Evolutionary conservation across 2,888 invertebrate genomes (phyloP).

Genomic region (Chorisops tibialis): DNA sequence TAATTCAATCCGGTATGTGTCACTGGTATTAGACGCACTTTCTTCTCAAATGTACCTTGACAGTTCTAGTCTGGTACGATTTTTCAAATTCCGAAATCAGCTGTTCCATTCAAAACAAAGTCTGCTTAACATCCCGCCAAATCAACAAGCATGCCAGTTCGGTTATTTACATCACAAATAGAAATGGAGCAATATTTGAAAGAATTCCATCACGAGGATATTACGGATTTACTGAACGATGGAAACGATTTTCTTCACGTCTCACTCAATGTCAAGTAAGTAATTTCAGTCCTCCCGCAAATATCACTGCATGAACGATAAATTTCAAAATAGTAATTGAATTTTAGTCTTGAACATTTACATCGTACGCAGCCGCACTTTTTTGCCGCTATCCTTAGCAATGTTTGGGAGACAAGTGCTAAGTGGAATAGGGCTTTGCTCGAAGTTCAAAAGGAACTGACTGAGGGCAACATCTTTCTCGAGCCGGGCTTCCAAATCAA

Average conservation of each 20-base stretch:
- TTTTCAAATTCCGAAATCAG: too few species aligned
- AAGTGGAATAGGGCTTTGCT: conserved; percentile 62
- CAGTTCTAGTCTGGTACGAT: too few species aligned
- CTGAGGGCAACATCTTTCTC: conserved; percentile 51
- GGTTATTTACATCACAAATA: too few species aligned
- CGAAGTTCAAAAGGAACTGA: conserved; percentile 59
- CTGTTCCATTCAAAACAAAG: too few species aligned
- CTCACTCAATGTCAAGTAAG: conserved; percentile 69
- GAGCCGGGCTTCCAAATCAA: conserved; percentile 54
- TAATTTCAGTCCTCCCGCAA: not conserved
- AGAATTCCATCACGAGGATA: conserved; percentile 60
- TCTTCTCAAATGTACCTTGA: too few species aligned
- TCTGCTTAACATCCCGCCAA: too few species aligned
- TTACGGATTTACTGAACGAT: conserved; percentile 61
- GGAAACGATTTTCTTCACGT: conserved; percentile 61
- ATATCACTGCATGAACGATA: not conserved
- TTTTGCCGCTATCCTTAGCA: conserved; percentile 64
- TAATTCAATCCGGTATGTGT: too few species aligned
- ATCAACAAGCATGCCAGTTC: too few species aligned
- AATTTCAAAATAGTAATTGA: not conserved
- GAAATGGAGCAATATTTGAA: conserved; percentile 56
- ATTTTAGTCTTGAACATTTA: conserved; percentile 30
- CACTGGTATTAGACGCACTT: too few species aligned
- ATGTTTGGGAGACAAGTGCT: conserved; percentile 61
- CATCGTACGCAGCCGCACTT: conserved; percentile 60